Percentiles rank a stretch among this genome's conserved stretches.
These are phyloP conservation scores for Callyntrura guangdongensis DNA, from an alignment of 2,888 invertebrate species.

Conservation along the genomic window DNA sequence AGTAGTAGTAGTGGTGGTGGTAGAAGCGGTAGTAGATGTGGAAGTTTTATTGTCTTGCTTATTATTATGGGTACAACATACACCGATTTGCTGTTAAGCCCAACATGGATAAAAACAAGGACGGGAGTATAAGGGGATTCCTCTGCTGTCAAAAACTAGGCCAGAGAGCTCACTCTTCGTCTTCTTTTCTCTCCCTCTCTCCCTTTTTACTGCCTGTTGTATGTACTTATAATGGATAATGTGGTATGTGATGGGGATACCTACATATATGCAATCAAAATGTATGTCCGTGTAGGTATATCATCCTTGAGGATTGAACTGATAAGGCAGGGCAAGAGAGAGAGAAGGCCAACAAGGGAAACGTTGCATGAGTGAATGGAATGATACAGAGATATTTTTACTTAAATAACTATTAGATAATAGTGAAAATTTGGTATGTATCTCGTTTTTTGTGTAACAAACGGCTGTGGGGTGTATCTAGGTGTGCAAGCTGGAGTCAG, in stretches of 20 bases:
- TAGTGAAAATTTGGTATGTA: not conserved
- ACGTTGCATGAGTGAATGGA: slow-evolving; percentile 33
- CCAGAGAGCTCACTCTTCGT: slow-evolving; percentile 56
- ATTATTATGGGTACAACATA: slow-evolving; percentile 57
- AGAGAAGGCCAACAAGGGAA: slow-evolving; percentile 27
- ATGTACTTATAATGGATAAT: slow-evolving; percentile 28
- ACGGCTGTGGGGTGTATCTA: not conserved
- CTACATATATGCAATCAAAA: not conserved
- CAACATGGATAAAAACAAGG: slow-evolving; percentile 58
- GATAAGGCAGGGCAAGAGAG: not conserved
- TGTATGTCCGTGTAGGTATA: not conserved
- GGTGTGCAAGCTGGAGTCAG: not conserved
- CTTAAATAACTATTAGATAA: slow-evolving; percentile 35
- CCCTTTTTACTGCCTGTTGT: not conserved
- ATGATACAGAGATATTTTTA: slow-evolving; percentile 21
- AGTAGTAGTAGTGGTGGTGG: not conserved
- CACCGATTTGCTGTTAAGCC: slow-evolving; percentile 57
- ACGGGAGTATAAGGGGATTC: slow-evolving; percentile 58
- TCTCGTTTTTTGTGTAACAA: not conserved
- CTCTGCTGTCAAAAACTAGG: slow-evolving; percentile 77
- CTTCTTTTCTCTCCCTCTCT: slow-evolving; percentile 19
- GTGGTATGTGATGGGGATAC: not conserved
- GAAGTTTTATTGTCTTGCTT: slow-evolving; percentile 73
- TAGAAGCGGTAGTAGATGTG: slow-evolving; percentile 21
- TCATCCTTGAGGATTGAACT: not conserved